Evolutionary conservation across 2,113 vertebrate genomes (phyloP).

Genomic region (Silurus meridionalis): DNA sequence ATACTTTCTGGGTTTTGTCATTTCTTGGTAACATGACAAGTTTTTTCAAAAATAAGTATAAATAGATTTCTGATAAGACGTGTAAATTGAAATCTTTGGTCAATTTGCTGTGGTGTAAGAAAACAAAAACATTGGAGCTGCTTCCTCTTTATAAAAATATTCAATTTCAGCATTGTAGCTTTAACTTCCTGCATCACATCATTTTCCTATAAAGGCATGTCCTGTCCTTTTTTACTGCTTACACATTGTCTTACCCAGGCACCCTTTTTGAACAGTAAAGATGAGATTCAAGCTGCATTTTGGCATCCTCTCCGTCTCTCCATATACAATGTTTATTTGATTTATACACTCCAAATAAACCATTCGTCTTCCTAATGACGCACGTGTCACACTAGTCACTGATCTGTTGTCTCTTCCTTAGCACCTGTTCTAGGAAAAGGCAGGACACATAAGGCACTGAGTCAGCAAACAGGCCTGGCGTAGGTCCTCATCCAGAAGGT

Average conservation of each 20-base stretch:
- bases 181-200: not conserved
- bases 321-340: constrained; percentile 35
- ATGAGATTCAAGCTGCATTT: not conserved
- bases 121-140: not conserved
- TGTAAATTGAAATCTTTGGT: not conserved
- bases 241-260: not conserved
- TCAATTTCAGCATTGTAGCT: not conserved
- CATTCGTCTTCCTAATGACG: constrained; percentile 58
- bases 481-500: constrained; percentile 40
- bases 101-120: not conserved
- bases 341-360: constrained; percentile 47
- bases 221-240: not conserved
- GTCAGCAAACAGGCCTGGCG: constrained; percentile 54
- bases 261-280: not conserved
- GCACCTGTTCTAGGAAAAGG: constrained; percentile 51
- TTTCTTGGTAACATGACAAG: not conserved
- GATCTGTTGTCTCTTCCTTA: constrained; percentile 36
- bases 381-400: constrained; percentile 41
- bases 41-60: not conserved
- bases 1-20: not conserved
- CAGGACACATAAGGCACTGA: constrained; percentile 46
- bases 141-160: not conserved
- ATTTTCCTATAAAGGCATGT: constrained; percentile 1
- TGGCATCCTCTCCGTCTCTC: constrained; percentile 2
- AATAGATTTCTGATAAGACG: not conserved